Evolutionary conservation across 2,797 vertebrate species (phyloP), one percentile per base, ranked within the genome.

Genomic region (Chelon auratus): DNA sequence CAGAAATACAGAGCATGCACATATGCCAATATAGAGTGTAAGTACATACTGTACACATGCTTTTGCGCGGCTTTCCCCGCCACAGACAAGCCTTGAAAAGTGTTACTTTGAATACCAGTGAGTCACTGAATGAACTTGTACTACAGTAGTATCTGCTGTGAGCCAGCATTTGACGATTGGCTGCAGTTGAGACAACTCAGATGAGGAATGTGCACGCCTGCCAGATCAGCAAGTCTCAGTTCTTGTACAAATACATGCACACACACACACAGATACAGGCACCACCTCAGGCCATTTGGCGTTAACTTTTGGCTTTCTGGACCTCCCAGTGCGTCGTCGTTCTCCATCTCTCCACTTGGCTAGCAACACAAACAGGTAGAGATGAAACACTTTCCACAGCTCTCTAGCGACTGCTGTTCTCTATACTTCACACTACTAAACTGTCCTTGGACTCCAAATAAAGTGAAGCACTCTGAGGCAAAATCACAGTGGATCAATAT

Each of bases 141-240:
- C 40, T 9, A 4, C 18, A 20, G 51, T 0, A 8, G 39, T 10
- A 22, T 51, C 52, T 33, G n/a, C 57, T n/a, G 39, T 33, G 2
- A 4, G 66, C 54, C 57, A 59, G 55, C 26, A 17, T 72, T 36
- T 54, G 45, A 53, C 36, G 62, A 84, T 42, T 78, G 83, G 79
- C 84, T 75, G 70, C 59, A 68, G 83, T 76, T 76, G 59, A 89
- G 62, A 80, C 48, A 20, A 59, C 77, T 79, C 66, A 10, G 56
- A 68, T 51, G 62, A 83, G 70, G 72, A 88, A 87, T 83, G 81
- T 47, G 61, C 22, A 12, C 0, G 5, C 7, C 39, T 78, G 84
- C 77, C 80, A 84, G 75, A 83, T 88, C 81, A 85, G 63, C 62
- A 53, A 74, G 43, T 67, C 68, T 20, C 7, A 11, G 64, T 65